A percentile compares a stretch with the other conserved stretches of the same genome.
Evolutionary conservation across 2,888 invertebrate genomes (phyloP).

Genomic region (Drosophila anceps): DNA sequence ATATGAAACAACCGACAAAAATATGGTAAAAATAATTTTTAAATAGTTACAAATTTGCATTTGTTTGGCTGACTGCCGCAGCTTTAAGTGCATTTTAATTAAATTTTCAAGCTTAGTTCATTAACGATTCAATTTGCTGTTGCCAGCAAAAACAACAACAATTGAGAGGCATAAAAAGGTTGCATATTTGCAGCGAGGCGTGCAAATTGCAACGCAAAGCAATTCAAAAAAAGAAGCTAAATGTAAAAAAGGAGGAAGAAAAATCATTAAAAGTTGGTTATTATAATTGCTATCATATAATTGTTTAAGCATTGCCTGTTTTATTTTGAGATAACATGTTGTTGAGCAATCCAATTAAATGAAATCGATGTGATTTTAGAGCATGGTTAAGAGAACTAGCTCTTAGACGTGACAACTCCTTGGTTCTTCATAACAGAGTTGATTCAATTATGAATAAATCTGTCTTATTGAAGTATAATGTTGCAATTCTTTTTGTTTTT

Average conservation of each 20-base stretch:
- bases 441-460: too few relatives aligned
- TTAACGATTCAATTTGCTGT: conserved; percentile 74
- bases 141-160: conserved; percentile 38
- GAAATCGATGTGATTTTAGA: background rate
- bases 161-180: conserved; percentile 50
- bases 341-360: background rate
- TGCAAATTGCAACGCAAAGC: conserved; percentile 45
- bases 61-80: conserved; percentile 26
- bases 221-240: background rate
- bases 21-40: conserved; percentile 31
- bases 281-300: conserved; percentile 50
- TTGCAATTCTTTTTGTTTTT: too few relatives aligned
- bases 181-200: conserved; percentile 66
- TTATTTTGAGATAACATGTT: conserved; percentile 15
- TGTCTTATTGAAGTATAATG: too few relatives aligned
- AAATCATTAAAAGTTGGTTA: conserved; percentile 44
- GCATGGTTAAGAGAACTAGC: background rate
- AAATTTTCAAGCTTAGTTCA: conserved; percentile 71
- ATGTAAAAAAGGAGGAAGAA: conserved; percentile 10
- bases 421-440: background rate
- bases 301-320: conserved; percentile 36
- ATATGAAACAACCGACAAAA: conserved; percentile 13
- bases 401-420: background rate
- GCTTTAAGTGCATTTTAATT: conserved; percentile 67
- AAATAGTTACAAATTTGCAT: conserved; percentile 51